Evolutionary conservation across 2,113 vertebrate genomes (phyloP).

Genomic region (Rhinopomastus cyanomelas): DNA sequence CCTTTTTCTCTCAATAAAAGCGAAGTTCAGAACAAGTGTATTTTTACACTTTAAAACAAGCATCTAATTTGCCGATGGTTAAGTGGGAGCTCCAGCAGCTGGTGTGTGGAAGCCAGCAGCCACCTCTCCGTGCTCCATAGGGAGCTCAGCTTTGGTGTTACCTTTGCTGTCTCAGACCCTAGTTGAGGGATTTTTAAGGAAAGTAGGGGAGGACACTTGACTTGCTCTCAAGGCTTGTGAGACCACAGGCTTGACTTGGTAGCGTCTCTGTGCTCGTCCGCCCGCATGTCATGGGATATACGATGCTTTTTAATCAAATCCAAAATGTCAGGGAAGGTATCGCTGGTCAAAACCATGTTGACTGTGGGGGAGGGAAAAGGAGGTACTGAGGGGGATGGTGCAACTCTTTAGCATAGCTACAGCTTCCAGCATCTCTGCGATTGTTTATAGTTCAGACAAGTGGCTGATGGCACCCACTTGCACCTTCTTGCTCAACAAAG

Average conservation of each 20-base stretch:
- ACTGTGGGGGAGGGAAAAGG: background rate
- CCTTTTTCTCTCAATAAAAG: background rate
- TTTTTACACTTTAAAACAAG: conserved; percentile 1
- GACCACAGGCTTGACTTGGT: background rate
- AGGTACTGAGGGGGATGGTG: background rate
- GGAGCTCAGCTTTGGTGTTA: background rate
- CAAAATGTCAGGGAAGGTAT: background rate
- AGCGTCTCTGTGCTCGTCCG: fast-evolving
- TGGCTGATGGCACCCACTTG: conserved; percentile 22
- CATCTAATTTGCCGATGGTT: background rate
- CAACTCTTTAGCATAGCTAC: conserved; percentile 24
- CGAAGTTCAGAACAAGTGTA: background rate
- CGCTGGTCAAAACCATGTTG: background rate
- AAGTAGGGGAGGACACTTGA: background rate
- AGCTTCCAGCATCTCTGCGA: conserved; percentile 14
- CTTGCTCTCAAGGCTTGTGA: background rate
- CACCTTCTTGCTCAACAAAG: conserved; percentile 44
- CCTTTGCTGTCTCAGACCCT: background rate
- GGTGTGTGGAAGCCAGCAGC: background rate
- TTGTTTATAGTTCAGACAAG: conserved; percentile 52
- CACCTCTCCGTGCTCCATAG: fast-evolving
- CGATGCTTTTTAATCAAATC: background rate
- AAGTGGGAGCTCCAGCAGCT: background rate
- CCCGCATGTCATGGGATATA: background rate
- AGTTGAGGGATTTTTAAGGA: background rate